A percentile compares a stretch with the other conserved stretches of the same genome.
Conservation (phyloP, 2,888 invertebrate species). For the Apotomis turbidana region DNA sequence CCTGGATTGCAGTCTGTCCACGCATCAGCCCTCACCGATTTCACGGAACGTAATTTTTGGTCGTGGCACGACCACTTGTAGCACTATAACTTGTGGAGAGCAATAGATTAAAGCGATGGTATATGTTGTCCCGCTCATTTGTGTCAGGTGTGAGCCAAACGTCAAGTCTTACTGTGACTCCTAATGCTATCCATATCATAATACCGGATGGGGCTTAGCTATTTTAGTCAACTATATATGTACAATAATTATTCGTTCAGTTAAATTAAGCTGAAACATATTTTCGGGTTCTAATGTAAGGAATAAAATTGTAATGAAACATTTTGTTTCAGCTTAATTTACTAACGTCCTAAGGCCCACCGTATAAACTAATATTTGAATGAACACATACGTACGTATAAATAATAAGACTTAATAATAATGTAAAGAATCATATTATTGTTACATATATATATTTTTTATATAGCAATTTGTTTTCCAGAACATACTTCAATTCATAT, state of each 20-base stretch:
- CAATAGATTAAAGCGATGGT: background rate
- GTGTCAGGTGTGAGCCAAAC: background rate
- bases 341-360: background rate
- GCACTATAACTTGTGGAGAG: no score
- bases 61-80: no score
- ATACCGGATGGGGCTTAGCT: slow-evolving; percentile 37
- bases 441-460: background rate
- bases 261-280: slow-evolving; percentile 16
- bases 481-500: no score
- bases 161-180: slow-evolving; percentile 29
- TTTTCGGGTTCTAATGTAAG: background rate
- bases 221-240: slow-evolving; percentile 12
- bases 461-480: no score
- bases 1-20: no score
- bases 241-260: slow-evolving; percentile 3
- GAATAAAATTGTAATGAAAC: background rate
- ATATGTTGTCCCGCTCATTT: background rate
- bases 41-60: no score
- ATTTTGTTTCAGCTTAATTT: slow-evolving; percentile 5
- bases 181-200: slow-evolving; percentile 14
- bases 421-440: no score
- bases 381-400: no score
- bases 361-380: no score
- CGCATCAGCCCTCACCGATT: no score
- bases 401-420: no score